Evolutionary conservation across 2,797 vertebrate species (phyloP).

Genomic region (Gadopsis bispinosus): DNA sequence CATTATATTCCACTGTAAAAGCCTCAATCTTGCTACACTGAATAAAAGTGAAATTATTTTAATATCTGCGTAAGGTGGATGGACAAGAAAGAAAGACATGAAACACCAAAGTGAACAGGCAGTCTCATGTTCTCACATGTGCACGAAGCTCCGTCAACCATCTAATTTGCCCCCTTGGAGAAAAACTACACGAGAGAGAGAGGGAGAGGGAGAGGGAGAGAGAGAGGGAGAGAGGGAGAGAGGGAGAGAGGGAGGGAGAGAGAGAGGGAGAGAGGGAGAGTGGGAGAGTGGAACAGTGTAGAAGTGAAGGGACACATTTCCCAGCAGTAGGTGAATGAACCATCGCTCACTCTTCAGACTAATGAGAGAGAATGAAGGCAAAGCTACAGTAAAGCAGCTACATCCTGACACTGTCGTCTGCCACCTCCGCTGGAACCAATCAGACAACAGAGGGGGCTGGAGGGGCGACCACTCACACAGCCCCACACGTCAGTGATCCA

Average conservation of each 20-base stretch:
- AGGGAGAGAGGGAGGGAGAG: not conserved
- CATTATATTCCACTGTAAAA: not conserved
- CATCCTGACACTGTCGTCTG: constrained; percentile 14
- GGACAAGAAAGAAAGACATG: not conserved
- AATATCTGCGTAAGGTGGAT: not conserved
- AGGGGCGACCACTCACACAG: not conserved
- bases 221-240: not conserved
- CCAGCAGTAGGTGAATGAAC: constrained; percentile 47
- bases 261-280: constrained; percentile 1
- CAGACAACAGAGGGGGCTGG: constrained; percentile 11
- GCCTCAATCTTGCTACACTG: not conserved
- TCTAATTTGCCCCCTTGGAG: constrained; percentile 13
- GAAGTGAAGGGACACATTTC: constrained; percentile 39
- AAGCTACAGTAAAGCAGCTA: constrained; percentile 15
- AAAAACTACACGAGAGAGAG: constrained; percentile 9
- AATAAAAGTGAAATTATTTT: not conserved
- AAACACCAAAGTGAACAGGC: not conserved
- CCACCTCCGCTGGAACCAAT: not conserved
- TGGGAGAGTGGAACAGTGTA: not conserved
- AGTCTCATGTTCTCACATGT: constrained; percentile 21
- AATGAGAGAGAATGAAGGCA: constrained; percentile 67
- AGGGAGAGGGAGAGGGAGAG: not conserved
- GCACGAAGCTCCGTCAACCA: constrained; percentile 1
- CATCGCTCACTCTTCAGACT: constrained; percentile 53
- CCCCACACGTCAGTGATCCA: not conserved